phyloP scores from a whole-genome alignment of 2,888 invertebrate species.

The Rugalucina vietnamica region DNA sequence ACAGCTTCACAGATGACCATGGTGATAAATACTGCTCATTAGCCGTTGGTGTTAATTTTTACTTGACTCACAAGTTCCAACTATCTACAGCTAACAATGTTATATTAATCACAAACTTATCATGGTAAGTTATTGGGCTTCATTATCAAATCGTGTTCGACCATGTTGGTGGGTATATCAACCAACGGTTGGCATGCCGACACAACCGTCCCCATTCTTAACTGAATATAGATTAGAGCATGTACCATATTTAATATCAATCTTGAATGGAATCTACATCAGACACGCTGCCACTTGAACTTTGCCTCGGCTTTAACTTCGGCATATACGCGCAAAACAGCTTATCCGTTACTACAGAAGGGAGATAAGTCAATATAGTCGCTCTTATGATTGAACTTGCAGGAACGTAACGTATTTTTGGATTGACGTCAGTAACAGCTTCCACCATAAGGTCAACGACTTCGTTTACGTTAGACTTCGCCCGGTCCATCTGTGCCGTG shows the following conservation, averaged over 20 bases:
- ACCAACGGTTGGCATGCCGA: too few species aligned
- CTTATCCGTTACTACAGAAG: slow-evolving; percentile 72
- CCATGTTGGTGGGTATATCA: too few species aligned
- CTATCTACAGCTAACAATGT: too few species aligned
- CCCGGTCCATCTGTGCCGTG: slow-evolving; percentile 73
- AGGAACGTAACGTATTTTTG: slow-evolving; percentile 76
- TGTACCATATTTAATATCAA: background rate
- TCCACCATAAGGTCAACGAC: slow-evolving; percentile 77
- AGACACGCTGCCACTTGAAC: slow-evolving; percentile 32
- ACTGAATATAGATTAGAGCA: too few species aligned
- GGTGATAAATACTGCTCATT: too few species aligned
- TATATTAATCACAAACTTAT: too few species aligned
- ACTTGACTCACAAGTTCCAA: too few species aligned
- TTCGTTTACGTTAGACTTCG: slow-evolving; percentile 74
- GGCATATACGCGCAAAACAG: slow-evolving; percentile 64
- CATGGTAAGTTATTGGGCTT: too few species aligned
- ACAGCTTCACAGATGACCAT: too few species aligned
- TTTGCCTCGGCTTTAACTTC: slow-evolving; percentile 37
- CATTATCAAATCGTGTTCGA: too few species aligned
- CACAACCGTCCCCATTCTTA: too few species aligned
- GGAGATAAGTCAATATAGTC: slow-evolving; percentile 71
- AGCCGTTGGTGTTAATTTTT: too few species aligned
- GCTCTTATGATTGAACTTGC: slow-evolving; percentile 74
- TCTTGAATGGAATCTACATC: background rate
- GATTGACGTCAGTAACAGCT: slow-evolving; percentile 69